Evolutionary conservation across 35 echinoderm and acorn worm species (phyloP), one percentile per base, ranked within the genome.

Genomic region (Heliocidaris erythrogramma): DNA sequence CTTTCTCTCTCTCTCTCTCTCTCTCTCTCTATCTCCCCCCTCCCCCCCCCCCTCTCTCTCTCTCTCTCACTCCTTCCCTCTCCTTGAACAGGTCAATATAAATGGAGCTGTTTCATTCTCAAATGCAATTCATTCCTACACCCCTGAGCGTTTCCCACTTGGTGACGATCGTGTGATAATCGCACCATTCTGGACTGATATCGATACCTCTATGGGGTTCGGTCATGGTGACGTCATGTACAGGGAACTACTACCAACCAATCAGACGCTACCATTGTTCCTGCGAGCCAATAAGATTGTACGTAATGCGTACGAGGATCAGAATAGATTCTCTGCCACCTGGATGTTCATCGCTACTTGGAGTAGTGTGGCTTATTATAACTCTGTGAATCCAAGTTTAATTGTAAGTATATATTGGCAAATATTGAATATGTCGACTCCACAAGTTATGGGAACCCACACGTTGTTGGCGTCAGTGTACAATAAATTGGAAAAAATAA

Each of bases 171-270:
- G 16, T 47, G 65, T 14, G 49, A 47, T 94, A 5, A 52, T 94
- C n/a, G 94, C 94, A 6, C 94, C 94, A 48, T 94, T 94, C 48
- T 94, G 94, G 94, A 85, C 94, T 48, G 94, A 94, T 59, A 85
- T 94, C 30, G 85, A 94, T 48, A 87, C 84, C 7, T 24, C 71
- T 5, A 8, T 2, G 16, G 31, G 31, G 7, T 5, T 32, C 2
- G 87, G 87, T 48, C 47, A 89, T 89, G 94, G 94, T 30, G 48
- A 42, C 27, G 94, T 94, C 29, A 86, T 47, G 31, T 94, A 85
- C 30, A 69, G 94, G 47, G 9, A 32, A 48, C 30, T 94, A 56
- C 56, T 93, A 9, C 92, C 32, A 56, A 93, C 48, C 92, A 93
- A 93, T 61, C 31, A 93, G 21, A 61, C 31, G 10, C 5, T 18